Percentiles rank a stretch among this genome's conserved stretches.
Conservation (phyloP, 35 echinoderm and acorn worm genomes). For the Nesometra sesokonis region DNA sequence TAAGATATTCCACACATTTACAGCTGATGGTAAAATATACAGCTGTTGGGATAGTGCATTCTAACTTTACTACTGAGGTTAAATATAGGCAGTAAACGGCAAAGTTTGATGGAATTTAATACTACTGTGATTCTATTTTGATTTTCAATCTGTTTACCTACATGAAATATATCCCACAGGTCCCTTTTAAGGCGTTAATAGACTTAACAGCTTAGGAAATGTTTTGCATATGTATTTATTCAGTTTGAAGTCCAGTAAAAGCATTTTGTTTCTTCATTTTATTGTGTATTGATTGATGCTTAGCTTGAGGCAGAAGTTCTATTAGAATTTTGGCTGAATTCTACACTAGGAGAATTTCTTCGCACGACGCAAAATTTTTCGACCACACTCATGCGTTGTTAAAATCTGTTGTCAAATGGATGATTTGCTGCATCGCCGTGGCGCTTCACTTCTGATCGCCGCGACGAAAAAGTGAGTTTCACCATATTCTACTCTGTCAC, state of each 20-base stretch:
- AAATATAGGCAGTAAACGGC: not conserved
- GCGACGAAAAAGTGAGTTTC: too few relatives aligned
- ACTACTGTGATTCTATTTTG: not conserved
- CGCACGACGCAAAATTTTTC: too few relatives aligned
- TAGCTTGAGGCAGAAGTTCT: not conserved
- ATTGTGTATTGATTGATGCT: not conserved
- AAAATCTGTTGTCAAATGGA: too few relatives aligned
- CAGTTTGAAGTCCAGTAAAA: not conserved
- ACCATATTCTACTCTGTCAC: too few relatives aligned
- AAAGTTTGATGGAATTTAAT: not conserved
- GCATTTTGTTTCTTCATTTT: not conserved
- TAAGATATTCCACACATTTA: not conserved
- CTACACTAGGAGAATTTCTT: too few relatives aligned
- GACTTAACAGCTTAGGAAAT: not conserved
- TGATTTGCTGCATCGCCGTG: too few relatives aligned
- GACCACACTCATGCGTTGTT: too few relatives aligned
- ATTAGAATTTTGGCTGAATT: not conserved
- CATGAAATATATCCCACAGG: not conserved
- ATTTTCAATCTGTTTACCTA: not conserved
- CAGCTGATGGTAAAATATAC: not conserved
- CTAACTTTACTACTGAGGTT: not conserved
- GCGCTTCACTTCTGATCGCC: too few relatives aligned
- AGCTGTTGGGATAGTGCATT: not conserved
- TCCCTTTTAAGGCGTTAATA: not conserved
- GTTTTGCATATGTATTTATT: not conserved